Base-by-base conservation (phyloP, 1,140 invertebrate genomes). In the Piezodorus guildinii region DNA sequence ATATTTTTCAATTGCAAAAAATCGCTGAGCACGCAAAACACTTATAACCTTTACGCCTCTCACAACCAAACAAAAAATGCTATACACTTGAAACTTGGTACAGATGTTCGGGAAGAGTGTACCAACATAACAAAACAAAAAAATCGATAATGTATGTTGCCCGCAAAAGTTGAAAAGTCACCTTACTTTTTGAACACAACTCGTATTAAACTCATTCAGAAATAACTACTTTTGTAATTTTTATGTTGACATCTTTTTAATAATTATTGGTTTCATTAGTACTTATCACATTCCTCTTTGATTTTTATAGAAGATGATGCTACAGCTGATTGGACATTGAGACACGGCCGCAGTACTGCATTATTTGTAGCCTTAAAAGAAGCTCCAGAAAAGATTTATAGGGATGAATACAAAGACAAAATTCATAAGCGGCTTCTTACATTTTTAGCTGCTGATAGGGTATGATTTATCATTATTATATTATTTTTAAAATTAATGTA, bases 341-440 rank as follows among this genome's bases (percentile, higher is more conserved):
- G 82, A 49, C 91, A 96, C 76, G 92, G 92, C 1, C 78, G 88
- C 68, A 87, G 86, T 52, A 82, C 88, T 23, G 87, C 91, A 0
- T 76, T 96, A 17, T 89, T 87, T 71, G 90, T 96, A 23, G 85
- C 85, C 10, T 74, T 97, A n/a, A 96, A 96, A 75, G 91, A 94
- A 77, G 83, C 86, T 2, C 81, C 90, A 0, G 73, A 77, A 1
- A 76, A 78, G n/a, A 69, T 95, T 14, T 85, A 88, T 69, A 80
- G 75, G 8, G 74, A 78, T n/a, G 83, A 84, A 63, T 83, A 85
- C 66, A 78, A 80, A 68, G 83, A 85, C 54, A 85, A 84, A 71
- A 78, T 92, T 27, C 80, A 81, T 64, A 80, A 83, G 70, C 77
- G 82, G 23, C 77, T 93, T 52, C 74, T 91, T 14, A 73, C 72